Evolutionary conservation across 2,797 vertebrate species (phyloP), one percentile per base, ranked within the genome.

Genomic region (Centroberyx gerrardi): DNA sequence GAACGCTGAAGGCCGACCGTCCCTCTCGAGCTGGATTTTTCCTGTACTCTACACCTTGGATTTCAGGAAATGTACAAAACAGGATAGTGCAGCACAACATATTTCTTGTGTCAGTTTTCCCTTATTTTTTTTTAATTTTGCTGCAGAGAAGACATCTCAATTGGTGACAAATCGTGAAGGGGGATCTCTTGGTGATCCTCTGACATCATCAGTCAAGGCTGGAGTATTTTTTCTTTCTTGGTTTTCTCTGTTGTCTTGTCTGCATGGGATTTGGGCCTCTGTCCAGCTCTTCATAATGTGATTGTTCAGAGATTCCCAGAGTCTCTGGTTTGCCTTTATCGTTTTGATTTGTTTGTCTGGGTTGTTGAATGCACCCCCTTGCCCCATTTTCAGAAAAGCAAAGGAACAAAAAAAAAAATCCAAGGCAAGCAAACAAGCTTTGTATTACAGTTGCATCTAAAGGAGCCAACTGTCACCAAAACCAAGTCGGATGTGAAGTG

Each of bases 1-100:
- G 14, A 73, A 73, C 31, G 18, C 84, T 82, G 80, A 89, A 78
- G 75, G 71, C 77, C 78, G 82, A 88, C 87, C 87, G 87, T 88
- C 80, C 76, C 58, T 84, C 80, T 87, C 38, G 0, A 84, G 68
- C 82, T 87, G 73, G 72, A 90, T 85, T 90, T 89, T 92, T 89
- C 86, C 88, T 90, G 83, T 86, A 67, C 76, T 79, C 78, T 88
- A 85, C 90, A 91, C 91, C 89, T 92, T 92, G 85, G 84, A 79
- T 88, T 87, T 87, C 90, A 92, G 92, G 88, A 94, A 92, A 94
- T 94, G 89, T 92, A 88, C 90, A 91, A 92, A 94, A 92, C 93
- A 93, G 91, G 90, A 93, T 85, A 91, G 80, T 71, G 42, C 76
- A 81, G 75, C 78, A 74, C 80, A 87, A 90, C 85, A 81, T 87